phyloP scores from a whole-genome alignment of 2,797 vertebrate species.

The Rhinichthys osculus region DNA sequence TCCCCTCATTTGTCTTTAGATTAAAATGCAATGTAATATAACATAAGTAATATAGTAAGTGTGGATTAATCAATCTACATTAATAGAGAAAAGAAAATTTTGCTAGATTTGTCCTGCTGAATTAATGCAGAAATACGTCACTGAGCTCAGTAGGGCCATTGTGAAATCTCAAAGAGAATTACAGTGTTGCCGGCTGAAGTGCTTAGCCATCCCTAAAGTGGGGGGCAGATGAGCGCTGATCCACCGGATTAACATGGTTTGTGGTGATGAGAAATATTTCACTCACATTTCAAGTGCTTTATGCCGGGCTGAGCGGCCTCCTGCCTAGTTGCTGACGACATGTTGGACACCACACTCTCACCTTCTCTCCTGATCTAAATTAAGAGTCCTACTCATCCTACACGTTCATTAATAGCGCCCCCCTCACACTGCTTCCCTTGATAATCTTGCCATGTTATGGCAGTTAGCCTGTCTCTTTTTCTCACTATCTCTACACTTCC shows the following conservation, averaged over 20 bases:
- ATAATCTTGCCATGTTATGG: not conserved
- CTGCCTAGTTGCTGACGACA: constrained; percentile 37
- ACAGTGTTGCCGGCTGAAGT: constrained; percentile 41
- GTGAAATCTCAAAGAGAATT: constrained; percentile 38
- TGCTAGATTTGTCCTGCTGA: constrained; percentile 6
- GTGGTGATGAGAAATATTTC: constrained; percentile 49
- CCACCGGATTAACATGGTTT: constrained; percentile 50
- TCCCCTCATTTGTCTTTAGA: not conserved
- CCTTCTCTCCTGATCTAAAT: constrained; percentile 56
- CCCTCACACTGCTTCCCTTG: constrained; percentile 19
- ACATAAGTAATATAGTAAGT: not conserved
- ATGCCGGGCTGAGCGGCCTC: constrained; percentile 1
- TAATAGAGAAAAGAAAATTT: not conserved
- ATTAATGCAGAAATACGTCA: constrained; percentile 13
- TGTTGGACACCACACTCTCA: constrained; percentile 42
- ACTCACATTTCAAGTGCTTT: constrained; percentile 53
- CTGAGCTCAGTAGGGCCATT: constrained; percentile 3
- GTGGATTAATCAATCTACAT: not conserved
- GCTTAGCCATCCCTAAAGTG: constrained; percentile 44
- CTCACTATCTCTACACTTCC: constrained; percentile 23
- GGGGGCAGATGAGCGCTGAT: constrained; percentile 49
- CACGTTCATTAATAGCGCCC: constrained; percentile 56
- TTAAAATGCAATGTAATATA: not conserved
- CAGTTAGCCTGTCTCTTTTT: constrained; percentile 15
- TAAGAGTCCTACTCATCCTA: constrained; percentile 50